Percentiles rank a stretch among this genome's conserved stretches.
phyloP scores from a whole-genome alignment of 2,888 invertebrate species.

The Hoplodrina blanda region DNA sequence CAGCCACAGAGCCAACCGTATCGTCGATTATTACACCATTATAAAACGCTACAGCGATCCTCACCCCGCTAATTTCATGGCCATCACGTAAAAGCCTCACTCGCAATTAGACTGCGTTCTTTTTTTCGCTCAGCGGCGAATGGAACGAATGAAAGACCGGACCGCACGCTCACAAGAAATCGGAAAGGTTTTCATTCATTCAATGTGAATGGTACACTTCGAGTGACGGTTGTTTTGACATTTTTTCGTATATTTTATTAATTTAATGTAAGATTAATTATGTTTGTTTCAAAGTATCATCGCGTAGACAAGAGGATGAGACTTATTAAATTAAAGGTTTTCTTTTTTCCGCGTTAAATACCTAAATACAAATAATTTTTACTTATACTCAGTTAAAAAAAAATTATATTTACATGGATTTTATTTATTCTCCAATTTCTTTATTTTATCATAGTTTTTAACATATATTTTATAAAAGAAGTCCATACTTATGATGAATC shows the following conservation, averaged over 20 bases:
- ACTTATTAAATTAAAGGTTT: background rate
- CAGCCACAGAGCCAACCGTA: too few species aligned
- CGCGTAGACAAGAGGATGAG: background rate
- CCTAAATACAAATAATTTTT: too few species aligned
- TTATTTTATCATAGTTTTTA: too few species aligned
- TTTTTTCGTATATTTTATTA: conserved; percentile 32
- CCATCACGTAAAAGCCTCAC: conserved; percentile 73
- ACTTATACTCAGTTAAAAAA: too few species aligned
- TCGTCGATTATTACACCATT: background rate
- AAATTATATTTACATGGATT: too few species aligned
- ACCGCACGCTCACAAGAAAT: conserved; percentile 71
- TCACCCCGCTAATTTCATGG: conserved; percentile 63
- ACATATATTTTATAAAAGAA: too few species aligned
- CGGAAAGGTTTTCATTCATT: conserved; percentile 77
- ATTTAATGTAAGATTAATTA: conserved; percentile 35
- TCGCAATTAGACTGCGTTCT: conserved; percentile 80
- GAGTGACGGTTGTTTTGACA: conserved; percentile 49
- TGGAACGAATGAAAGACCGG: conserved; percentile 66
- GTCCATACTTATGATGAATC: too few species aligned
- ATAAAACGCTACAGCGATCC: background rate
- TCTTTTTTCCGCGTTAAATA: background rate
- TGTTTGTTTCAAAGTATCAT: conserved; percentile 5
- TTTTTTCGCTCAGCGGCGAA: conserved; percentile 76
- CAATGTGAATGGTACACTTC: conserved; percentile 64
- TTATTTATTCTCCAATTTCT: too few species aligned